Percentiles rank a stretch among this genome's conserved stretches.
phyloP scores from a whole-genome alignment of 2,113 vertebrate species.

The Rhadina sibilatrix region DNA sequence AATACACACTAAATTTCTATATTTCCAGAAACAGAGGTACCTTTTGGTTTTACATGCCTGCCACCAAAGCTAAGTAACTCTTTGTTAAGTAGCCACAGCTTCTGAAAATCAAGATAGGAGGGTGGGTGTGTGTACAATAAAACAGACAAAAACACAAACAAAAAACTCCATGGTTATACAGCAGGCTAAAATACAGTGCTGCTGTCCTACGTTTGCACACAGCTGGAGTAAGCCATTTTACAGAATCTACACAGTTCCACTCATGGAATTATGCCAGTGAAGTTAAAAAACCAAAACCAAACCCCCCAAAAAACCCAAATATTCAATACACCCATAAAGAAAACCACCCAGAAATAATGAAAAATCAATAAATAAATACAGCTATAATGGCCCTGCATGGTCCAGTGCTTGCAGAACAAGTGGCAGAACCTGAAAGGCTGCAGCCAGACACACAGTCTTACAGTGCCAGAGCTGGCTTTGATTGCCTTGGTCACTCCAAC shows the following conservation, averaged over 20 bases:
- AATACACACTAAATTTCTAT: background rate
- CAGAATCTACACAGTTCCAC: background rate
- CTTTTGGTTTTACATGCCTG: background rate
- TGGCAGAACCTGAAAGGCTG: background rate
- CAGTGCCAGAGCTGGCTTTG: background rate
- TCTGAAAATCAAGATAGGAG: background rate
- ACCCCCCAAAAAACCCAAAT: accelerated
- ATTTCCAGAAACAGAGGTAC: background rate
- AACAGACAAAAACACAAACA: background rate
- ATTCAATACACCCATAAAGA: background rate
- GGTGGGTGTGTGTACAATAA: background rate
- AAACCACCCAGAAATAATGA: background rate
- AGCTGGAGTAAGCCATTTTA: background rate
- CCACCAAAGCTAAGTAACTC: background rate
- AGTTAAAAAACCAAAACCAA: background rate
- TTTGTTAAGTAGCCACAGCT: background rate
- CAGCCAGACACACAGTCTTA: background rate
- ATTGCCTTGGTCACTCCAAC: accelerated
- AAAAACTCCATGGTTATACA: accelerated
- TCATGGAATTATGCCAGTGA: background rate
- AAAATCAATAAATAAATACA: background rate
- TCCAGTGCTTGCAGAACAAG: accelerated
- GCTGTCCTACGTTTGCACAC: background rate
- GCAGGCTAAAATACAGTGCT: background rate
- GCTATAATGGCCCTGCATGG: background rate